A percentile compares a stretch with the other conserved stretches of the same genome.
Conservation (phyloP, 2,797 vertebrate genomes). For the Argentina silus region DNA sequence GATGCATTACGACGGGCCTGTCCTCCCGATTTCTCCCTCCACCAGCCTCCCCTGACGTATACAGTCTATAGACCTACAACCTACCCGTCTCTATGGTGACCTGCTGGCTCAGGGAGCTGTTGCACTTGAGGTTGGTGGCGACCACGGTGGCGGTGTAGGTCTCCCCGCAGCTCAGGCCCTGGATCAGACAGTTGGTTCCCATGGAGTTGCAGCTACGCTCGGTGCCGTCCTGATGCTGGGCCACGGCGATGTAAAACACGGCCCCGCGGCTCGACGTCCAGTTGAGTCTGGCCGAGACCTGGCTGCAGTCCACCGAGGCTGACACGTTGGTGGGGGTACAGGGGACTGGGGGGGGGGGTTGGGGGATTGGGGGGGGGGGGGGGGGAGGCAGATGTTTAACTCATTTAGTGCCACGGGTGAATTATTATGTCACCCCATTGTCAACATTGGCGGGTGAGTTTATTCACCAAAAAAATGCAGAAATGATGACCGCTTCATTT, state of each 20-base stretch:
- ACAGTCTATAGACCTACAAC: no score
- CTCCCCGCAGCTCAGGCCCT: slow-evolving; percentile 54
- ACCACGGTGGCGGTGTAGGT: slow-evolving; percentile 48
- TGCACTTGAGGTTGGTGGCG: slow-evolving; percentile 53
- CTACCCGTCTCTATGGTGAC: slow-evolving; percentile 48
- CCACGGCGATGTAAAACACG: slow-evolving; percentile 29
- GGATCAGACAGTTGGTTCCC: slow-evolving; percentile 40
- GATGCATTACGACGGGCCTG: no score
- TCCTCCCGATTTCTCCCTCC: no score
- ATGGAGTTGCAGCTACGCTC: slow-evolving; percentile 30
- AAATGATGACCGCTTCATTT: no score
- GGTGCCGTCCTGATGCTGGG: slow-evolving; percentile 18
- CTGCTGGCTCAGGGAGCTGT: slow-evolving; percentile 42
- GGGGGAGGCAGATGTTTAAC: neutral
- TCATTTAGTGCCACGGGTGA: no score
- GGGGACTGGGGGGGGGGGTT: slow-evolving; percentile 29
- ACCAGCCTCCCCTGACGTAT: no score
- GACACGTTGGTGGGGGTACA: slow-evolving; percentile 33
- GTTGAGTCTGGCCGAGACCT: slow-evolving; percentile 5
- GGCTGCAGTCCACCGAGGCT: slow-evolving; percentile 22
- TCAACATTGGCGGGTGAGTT: no score
- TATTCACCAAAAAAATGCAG: no score
- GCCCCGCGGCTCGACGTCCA: slow-evolving; percentile 32
- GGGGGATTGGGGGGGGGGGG: slow-evolving; percentile 13
- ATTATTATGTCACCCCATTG: no score